Evolutionary conservation across 2,888 invertebrate genomes (phyloP).

Genomic region (Agriotes lineatus): DNA sequence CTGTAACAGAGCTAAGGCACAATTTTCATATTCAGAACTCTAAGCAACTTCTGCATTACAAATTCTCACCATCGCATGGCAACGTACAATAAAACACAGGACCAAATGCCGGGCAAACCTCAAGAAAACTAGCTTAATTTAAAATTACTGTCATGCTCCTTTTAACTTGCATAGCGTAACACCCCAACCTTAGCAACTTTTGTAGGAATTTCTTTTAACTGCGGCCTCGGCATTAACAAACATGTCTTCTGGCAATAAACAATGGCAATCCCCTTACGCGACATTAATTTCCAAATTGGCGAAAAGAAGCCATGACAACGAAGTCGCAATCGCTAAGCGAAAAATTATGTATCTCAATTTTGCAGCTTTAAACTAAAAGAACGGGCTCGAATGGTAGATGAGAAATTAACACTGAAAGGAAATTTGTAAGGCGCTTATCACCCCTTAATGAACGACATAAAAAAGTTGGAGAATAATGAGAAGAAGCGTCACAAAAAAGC

Average conservation of each 20-base stretch:
- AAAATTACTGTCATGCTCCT: slow-evolving; percentile 17
- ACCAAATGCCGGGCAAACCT: not conserved
- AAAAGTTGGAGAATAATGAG: slow-evolving; percentile 21
- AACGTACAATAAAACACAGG: not conserved
- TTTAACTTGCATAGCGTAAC: slow-evolving; percentile 1
- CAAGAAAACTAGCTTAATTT: slow-evolving; percentile 14
- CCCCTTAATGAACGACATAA: slow-evolving; percentile 28
- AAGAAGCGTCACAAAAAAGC: not conserved
- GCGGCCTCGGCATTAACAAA: no score
- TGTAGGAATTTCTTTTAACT: not conserved
- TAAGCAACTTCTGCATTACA: no score
- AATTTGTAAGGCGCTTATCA: slow-evolving; percentile 33
- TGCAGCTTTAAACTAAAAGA: not conserved
- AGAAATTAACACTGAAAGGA: slow-evolving; percentile 27
- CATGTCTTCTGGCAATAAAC: not conserved
- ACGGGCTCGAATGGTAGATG: slow-evolving; percentile 4
- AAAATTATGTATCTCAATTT: no score
- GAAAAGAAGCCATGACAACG: no score
- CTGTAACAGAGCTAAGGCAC: no score
- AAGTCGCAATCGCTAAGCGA: no score
- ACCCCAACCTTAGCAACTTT: not conserved
- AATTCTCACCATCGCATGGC: not conserved
- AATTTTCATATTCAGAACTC: no score
- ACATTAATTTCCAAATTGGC: no score
- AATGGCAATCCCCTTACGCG: no score